Percentiles rank a stretch among this genome's conserved stretches.
Evolutionary conservation across 1,140 invertebrate genomes (phyloP).

Genomic region (Coenobita brevimanus): DNA sequence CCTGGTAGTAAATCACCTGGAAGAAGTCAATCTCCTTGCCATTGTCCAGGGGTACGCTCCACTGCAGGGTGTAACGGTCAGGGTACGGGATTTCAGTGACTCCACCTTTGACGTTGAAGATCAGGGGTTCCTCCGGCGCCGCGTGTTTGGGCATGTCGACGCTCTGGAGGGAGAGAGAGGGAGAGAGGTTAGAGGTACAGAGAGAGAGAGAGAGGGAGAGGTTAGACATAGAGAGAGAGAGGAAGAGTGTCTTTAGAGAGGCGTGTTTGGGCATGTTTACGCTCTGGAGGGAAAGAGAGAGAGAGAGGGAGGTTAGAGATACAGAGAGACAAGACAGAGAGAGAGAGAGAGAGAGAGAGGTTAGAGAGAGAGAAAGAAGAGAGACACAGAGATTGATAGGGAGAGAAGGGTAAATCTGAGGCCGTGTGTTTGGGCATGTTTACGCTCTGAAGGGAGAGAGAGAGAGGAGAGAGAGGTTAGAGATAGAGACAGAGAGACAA

Average conservation of each 20-base stretch:
- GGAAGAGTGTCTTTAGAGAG: background rate
- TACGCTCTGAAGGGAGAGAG: background rate
- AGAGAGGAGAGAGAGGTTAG: background rate
- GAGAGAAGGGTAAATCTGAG: no score
- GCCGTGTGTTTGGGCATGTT: background rate
- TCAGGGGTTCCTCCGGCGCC: slow-evolving; percentile 77
- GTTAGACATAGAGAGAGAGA: background rate
- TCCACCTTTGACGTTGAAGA: slow-evolving; percentile 73
- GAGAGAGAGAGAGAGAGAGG: no score
- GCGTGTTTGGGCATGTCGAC: slow-evolving; percentile 77
- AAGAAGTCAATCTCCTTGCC: slow-evolving; percentile 90
- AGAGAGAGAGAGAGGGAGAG: background rate
- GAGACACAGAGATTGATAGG: no score
- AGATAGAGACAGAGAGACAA: background rate
- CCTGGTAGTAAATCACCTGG: slow-evolving; percentile 85
- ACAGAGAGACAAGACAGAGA: no score
- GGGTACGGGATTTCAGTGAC: slow-evolving; percentile 78
- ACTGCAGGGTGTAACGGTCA: slow-evolving; percentile 85
- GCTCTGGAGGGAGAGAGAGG: slow-evolving; percentile 22
- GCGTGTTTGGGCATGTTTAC: no score
- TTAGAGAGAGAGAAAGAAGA: no score
- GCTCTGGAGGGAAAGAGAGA: no score
- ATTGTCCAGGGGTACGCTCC: slow-evolving; percentile 89
- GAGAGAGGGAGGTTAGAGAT: no score
- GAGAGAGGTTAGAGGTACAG: background rate